phyloP scores from a whole-genome alignment of 2,888 invertebrate species.

The Hypercompe scribonia region DNA sequence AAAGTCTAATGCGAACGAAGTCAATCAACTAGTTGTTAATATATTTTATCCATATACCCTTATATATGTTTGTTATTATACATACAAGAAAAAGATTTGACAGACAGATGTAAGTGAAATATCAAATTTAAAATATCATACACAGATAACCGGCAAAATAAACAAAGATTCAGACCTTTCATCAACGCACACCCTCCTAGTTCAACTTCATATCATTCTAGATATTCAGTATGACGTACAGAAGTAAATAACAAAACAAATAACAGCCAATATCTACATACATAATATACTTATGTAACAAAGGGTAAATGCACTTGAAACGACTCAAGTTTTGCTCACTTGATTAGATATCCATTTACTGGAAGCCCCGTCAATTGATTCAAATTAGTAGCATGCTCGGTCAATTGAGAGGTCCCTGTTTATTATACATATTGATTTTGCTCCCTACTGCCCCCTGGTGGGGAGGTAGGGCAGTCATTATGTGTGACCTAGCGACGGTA shows the following conservation, averaged over 20 bases:
- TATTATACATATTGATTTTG: constrained; percentile 36
- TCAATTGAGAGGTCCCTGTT: constrained; percentile 48
- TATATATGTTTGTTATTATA: too few species aligned
- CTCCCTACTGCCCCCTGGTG: not conserved
- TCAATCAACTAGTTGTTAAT: too few species aligned
- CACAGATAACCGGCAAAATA: too few species aligned
- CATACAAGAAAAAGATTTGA: too few species aligned
- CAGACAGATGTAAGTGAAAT: too few species aligned
- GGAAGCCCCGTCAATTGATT: constrained; percentile 52
- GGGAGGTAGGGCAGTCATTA: not conserved
- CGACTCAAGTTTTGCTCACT: constrained; percentile 31
- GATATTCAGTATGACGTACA: not conserved
- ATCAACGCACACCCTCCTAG: too few species aligned
- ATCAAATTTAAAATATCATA: too few species aligned
- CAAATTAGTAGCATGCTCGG: constrained; percentile 50
- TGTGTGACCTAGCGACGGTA: not conserved
- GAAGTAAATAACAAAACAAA: not conserved
- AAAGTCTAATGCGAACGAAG: too few species aligned
- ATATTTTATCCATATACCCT: too few species aligned
- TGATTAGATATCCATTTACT: constrained; percentile 48
- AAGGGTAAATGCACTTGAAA: constrained; percentile 16
- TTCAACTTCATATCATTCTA: too few species aligned
- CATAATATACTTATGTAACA: not conserved
- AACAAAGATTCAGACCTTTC: too few species aligned
- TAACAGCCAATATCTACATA: not conserved